These are phyloP conservation scores for Ptyas mucosa DNA, from an alignment of 2,113 vertebrate species.

Conservation along the genomic window DNA sequence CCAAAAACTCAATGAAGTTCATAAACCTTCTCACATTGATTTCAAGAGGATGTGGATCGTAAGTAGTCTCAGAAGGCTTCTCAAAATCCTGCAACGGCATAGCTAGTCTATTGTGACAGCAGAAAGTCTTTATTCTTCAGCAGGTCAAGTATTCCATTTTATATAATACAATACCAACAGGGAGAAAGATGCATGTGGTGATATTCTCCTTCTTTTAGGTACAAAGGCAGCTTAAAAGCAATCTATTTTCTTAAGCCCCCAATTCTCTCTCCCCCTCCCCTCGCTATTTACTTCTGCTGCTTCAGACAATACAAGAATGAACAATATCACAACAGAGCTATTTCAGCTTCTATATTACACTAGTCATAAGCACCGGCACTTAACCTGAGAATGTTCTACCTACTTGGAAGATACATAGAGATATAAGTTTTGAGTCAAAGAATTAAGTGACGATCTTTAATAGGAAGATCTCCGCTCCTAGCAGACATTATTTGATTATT, in stretches of 20 bases:
- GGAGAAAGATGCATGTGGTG: neutral
- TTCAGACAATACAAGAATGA: neutral
- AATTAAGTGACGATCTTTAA: neutral
- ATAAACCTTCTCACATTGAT: slow-evolving; percentile 11
- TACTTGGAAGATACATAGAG: neutral
- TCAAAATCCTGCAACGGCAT: neutral
- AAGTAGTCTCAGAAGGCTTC: neutral
- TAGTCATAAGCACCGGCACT: neutral
- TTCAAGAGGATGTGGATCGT: neutral
- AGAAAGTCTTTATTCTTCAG: neutral
- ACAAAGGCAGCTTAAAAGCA: slow-evolving; percentile 18
- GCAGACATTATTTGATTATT: neutral
- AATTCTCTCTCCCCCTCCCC: neutral
- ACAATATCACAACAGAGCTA: neutral
- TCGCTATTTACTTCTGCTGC: neutral
- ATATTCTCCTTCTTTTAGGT: neutral
- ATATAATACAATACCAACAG: slow-evolving; percentile 3
- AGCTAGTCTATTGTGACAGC: neutral
- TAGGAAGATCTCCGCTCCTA: neutral
- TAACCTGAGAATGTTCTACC: neutral
- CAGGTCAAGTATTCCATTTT: neutral
- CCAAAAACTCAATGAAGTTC: slow-evolving; percentile 14
- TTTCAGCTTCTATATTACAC: neutral
- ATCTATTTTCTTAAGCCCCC: neutral
- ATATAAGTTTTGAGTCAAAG: neutral